Evolutionary conservation across 30 jellyfish, hydroid and myxozoan genomes (phyloP).

Genomic region (Rhopilema esculentum): DNA sequence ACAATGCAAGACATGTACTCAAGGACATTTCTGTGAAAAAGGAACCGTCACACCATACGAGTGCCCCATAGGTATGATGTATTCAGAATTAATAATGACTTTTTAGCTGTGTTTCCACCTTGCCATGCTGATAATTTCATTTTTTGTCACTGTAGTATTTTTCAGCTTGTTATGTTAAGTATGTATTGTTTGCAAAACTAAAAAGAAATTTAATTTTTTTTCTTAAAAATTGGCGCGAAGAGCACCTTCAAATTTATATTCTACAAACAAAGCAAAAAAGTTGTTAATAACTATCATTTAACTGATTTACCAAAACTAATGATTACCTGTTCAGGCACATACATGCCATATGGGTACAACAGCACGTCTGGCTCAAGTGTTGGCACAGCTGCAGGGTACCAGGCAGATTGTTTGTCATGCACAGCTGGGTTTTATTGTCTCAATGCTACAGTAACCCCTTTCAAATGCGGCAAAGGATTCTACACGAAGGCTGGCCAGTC

Average conservation of each 20-base stretch:
- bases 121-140: no score
- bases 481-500: constrained; percentile 93
- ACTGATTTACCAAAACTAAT: no score
- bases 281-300: no score
- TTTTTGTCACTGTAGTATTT: no score
- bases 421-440: constrained; percentile 90
- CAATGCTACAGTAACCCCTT: constrained; percentile 94
- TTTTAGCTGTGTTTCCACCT: neutral
- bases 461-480: constrained; percentile 85
- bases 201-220: no score
- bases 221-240: no score
- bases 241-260: no score
- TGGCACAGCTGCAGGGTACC: constrained; percentile 97
- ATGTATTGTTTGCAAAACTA: no score
- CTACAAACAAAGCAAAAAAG: no score
- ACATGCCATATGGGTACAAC: constrained; percentile 95
- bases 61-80: constrained; percentile 86
- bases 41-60: constrained; percentile 91
- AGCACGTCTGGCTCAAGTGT: constrained; percentile 63
- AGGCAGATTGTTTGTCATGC: constrained; percentile 86
- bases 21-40: constrained; percentile 95
- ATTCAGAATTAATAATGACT: neutral
- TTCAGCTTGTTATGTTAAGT: no score
- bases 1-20: constrained; percentile 87
- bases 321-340: constrained; percentile 58